Base-by-base conservation (phyloP, 1,140 invertebrate genomes). In the Mercenaria mercenaria region DNA sequence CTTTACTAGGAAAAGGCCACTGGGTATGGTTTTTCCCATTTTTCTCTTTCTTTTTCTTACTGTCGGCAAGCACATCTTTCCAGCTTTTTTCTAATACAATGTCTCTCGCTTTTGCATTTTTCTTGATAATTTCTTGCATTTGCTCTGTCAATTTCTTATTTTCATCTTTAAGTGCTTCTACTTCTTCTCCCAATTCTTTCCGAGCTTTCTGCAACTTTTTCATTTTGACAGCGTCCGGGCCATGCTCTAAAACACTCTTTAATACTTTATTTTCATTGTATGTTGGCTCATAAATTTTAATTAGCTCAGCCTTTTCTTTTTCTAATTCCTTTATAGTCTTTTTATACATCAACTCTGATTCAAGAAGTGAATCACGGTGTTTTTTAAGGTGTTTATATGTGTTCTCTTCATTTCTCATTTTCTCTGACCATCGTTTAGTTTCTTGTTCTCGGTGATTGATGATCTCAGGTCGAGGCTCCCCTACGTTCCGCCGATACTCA, bases 221-320 rank as follows among this genome's bases (percentile, higher is more conserved):
- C 37, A 84, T 37, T 34, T 90, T 84, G 10, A 50, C 88, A 23
- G 69, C 81, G 18, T 77, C 41, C 18, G 80, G 74, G 26, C 81
- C 81, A 34, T 85, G 56, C 37, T 37, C 50, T 32, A 79, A 67
- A 20, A 59, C 32, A 34, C 72, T 69, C 32, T 79, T 90, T 39
- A 79, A 34, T n/a, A 34, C 43, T 84, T 85, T 90, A 56, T 85
- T 85, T 69, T 84, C 72, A 41, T 67, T 18, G 37, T 67, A 64
- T 34, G 56, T 80, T 37, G 47, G 76, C 37, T 90, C 81, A 61
- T 85, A 77, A 47, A 76, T n/a, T 39, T 90, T 79, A 10, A 84
- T 11, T 43, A 83, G 32, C 50, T 85, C 88, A 23, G 26, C 47
- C 50, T 77, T 77, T 77, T 90, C 88, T 52, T 79, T 69, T 56